Evolutionary conservation across 2,797 vertebrate species (phyloP), one percentile per base, ranked within the genome.

Genomic region (Vespertilio murinus): DNA sequence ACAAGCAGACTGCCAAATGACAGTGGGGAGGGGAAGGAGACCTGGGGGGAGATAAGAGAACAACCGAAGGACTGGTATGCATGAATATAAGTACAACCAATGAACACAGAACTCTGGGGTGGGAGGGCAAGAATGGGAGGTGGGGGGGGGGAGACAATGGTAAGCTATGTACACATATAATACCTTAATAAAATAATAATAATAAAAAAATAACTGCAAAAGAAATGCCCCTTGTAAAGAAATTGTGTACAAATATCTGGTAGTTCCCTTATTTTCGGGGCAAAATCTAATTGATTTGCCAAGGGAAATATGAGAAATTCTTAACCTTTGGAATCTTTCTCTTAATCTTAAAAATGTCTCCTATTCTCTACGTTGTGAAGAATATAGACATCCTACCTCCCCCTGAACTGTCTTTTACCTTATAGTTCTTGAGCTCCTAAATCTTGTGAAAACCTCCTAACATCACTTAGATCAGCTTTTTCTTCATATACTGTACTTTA

Each of bases 241-340:
- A 85, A 89, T 3, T 80, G 59, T 79, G 59, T 69, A 87, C 13
- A 47, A 83, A 69, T 88, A 73, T 78, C 64, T 56, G n/a, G 69
- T 67, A 80, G 87, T 92, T 92, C 56, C 69, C 35, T 88, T 94
- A 88, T 73, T 92, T 91, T 42, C 54, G 10, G 49, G 5, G 71
- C 77, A 80, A 77, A 45, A 56, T 69, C 38, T 89, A 78, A 81
- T 54, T 93, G 54, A n/a, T 28, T 83, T 93, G 17, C 22, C 73
- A 90, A 87, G 65, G 67, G 22, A 95, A 96, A 87, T 59, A 73
- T 75, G 61, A 94, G 7, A 65, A 35, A 71, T 90, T 82, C 49
- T 78, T 35, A 93, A 85, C 12, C 5, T 85, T 81, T 35, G 33
- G 56, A 88, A 92, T 74, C 71, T 80, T 90, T 89, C 47, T 93